Evolutionary conservation across 2,113 vertebrate genomes (phyloP).

Genomic region (Rhinoderma darwinii): DNA sequence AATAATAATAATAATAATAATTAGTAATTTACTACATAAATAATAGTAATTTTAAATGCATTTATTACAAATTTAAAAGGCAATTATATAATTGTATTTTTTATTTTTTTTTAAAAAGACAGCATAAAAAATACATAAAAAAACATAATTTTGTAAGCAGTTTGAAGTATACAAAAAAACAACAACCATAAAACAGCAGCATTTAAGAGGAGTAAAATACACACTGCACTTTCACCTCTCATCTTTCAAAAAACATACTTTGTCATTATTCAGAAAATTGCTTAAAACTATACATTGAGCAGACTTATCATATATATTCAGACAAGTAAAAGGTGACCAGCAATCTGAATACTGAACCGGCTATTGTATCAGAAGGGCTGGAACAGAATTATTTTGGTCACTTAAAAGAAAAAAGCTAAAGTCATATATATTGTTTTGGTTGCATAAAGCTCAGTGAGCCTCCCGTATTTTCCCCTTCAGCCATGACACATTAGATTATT

Average conservation of each 20-base stretch:
- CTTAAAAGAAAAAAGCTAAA: background rate
- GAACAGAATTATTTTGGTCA: background rate
- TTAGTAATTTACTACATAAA: no score
- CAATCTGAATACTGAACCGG: background rate
- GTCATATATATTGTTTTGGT: constrained; percentile 80
- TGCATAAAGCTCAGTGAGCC: constrained; percentile 76
- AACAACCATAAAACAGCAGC: background rate
- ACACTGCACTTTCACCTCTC: constrained; percentile 16
- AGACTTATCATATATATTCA: background rate
- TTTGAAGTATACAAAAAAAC: background rate
- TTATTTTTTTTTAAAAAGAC: no score
- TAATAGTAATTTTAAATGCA: no score
- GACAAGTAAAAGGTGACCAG: constrained; percentile 27
- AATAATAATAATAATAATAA: no score
- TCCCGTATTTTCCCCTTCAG: constrained; percentile 71
- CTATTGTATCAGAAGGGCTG: background rate
- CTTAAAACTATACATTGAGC: background rate
- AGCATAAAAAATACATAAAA: no score
- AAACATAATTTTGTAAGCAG: background rate
- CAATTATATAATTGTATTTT: no score
- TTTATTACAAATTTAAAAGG: no score
- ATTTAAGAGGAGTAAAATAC: background rate
- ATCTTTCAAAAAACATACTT: constrained; percentile 23
- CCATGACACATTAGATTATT: constrained; percentile 86
- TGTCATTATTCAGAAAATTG: constrained; percentile 13